These are phyloP conservation scores for Drosophila rubida DNA, from an alignment of 2,888 invertebrate species.

Conservation along the genomic window DNA sequence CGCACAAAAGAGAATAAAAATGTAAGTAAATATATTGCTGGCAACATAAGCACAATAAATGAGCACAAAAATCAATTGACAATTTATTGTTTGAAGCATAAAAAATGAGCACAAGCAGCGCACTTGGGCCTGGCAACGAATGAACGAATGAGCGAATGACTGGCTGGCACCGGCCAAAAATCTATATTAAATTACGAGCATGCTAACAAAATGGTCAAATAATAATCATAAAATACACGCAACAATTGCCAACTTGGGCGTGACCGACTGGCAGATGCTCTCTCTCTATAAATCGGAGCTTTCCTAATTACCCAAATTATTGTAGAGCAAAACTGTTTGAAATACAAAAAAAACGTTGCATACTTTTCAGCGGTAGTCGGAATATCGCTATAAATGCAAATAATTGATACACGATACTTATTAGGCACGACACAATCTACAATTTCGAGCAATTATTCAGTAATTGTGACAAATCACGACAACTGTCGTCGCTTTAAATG, in stretches of 20 bases:
- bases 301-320: not conserved
- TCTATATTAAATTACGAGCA: conserved; percentile 76
- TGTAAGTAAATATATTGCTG: conserved; percentile 46
- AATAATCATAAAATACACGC: conserved; percentile 65
- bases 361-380: not conserved
- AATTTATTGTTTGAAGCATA: conserved; percentile 76
- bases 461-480: not conserved
- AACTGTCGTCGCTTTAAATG: conserved; percentile 2
- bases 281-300: no score
- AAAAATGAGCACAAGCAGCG: conserved; percentile 50
- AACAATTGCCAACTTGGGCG: rapidly evolving
- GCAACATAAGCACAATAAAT: conserved; percentile 62
- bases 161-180: conserved; percentile 39
- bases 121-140: not conserved
- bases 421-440: not conserved
- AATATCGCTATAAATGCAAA: not conserved
- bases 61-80: conserved; percentile 79
- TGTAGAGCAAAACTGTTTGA: not conserved
- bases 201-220: conserved; percentile 74
- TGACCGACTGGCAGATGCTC: not conserved
- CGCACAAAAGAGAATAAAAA: conserved; percentile 30
- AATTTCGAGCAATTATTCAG: not conserved
- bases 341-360: not conserved
- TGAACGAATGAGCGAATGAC: no score
- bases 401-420: not conserved